Evolutionary conservation across 1,140 invertebrate species (phyloP), one percentile per base, ranked within the genome.

Genomic region (Bombus balteatus): DNA sequence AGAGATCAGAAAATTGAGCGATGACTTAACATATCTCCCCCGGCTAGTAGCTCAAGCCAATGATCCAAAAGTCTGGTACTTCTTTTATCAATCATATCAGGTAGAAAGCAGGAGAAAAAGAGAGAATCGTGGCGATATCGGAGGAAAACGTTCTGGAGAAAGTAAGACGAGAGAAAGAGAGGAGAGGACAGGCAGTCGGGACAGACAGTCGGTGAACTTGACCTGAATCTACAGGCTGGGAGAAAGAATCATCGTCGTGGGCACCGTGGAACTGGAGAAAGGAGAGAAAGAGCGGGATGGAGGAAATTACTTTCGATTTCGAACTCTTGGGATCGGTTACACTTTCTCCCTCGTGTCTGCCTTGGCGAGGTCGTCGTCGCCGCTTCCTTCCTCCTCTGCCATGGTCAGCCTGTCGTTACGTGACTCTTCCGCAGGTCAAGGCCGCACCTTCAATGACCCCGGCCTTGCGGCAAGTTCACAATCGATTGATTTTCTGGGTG

Each of bases 261-360:
- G 73, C 89, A 85, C 83, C 81, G 87, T 85, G 80, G 87, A 92
- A 92, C 88, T 88, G 90, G 92, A 90, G 91, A 91, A 92, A 92
- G 90, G 87, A 89, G 86, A 81, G 90, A 87, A 89, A 91, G 87
- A 90, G 86, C 80, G 68, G 70, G 89, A 88, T 74, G 75, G 79
- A 91, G 90, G 88, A 92, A 91, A 92, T 92, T 90, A 92, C 91
- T 92, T 90, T 92, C 91, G 83, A 88, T 92, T 92, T 92, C 89
- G 88, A 83, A 72, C 89, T 88, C 85, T 89, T 85, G 65, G 80
- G 88, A 89, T 92, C 87, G 87, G 90, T 91, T 89, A 87, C 87
- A 87, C 89, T 90, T 92, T 91, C 90, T 75, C 87, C 62, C 74
- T 82, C 87, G 70, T 79, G 77, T 85, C 71, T 85, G 68, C 68